These are phyloP conservation scores for Neolamprologus sp. DNA, from an alignment of 2,113 vertebrate genomes.

Conservation along the genomic window DNA sequence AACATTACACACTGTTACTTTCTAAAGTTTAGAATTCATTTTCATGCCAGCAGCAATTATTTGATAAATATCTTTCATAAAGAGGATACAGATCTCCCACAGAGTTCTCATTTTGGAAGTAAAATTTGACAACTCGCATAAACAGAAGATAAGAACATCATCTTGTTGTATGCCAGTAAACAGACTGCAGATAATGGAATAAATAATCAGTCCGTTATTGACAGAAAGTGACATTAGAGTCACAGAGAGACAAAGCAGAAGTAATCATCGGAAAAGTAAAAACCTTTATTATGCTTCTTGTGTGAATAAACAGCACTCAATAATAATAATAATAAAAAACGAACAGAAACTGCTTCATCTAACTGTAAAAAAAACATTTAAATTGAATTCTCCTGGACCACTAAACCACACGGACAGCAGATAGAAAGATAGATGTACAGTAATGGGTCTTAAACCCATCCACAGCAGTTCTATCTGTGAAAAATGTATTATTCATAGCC, in stretches of 20 bases:
- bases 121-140: neutral
- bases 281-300: neutral
- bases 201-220: neutral
- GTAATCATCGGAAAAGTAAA: neutral
- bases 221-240: neutral
- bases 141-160: neutral
- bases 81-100: neutral
- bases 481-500: conserved; percentile 26
- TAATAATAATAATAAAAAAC: neutral
- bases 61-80: neutral
- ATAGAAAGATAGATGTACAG: neutral
- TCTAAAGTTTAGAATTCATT: neutral
- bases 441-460: conserved; percentile 18
- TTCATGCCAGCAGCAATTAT: neutral
- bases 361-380: neutral
- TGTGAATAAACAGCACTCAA: neutral
- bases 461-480: neutral
- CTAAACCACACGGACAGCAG: neutral
- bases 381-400: neutral
- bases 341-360: neutral
- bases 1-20: neutral
- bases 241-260: neutral
- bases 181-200: neutral
- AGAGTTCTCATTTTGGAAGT: neutral
- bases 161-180: neutral